These are phyloP conservation scores for Vanessa atalanta DNA, from an alignment of 1,140 invertebrate species.

Conservation along the genomic window DNA sequence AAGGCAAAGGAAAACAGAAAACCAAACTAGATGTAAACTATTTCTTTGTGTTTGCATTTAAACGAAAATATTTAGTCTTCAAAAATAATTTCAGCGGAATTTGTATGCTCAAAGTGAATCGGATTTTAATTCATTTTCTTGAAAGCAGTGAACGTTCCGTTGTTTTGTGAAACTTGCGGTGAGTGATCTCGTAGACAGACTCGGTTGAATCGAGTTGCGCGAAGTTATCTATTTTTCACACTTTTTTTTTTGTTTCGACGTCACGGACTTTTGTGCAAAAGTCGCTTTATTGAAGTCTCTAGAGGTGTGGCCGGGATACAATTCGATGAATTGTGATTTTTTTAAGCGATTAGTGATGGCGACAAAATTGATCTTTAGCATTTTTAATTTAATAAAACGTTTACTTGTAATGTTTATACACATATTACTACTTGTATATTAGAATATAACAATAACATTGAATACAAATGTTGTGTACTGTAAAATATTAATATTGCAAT, in stretches of 20 bases:
- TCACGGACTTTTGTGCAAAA: not conserved
- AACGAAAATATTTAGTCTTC: conserved; percentile 17
- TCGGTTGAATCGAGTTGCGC: conserved; percentile 1
- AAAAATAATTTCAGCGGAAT: conserved; percentile 16
- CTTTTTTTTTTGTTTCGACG: conserved; percentile 4
- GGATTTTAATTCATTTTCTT: conserved; percentile 16
- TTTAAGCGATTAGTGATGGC: not conserved
- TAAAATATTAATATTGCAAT: conserved; percentile 2
- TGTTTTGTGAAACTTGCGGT: conserved; percentile 19
- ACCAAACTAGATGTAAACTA: not conserved
- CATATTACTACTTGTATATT: not conserved
- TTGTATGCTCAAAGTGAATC: conserved; percentile 19
- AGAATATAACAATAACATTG: not conserved
- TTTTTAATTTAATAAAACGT: not conserved
- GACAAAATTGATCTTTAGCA: not conserved
- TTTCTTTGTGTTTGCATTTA: not conserved
- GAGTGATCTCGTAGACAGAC: conserved; percentile 6
- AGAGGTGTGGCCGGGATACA: not conserved
- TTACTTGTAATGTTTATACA: not conserved
- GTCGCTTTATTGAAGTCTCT: not conserved
- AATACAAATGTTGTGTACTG: not conserved
- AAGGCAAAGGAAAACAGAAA: not conserved
- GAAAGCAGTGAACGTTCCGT: conserved; percentile 16
- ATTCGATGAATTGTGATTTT: not conserved
- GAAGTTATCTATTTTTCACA: conserved; percentile 2